Conservation (phyloP, 2,113 vertebrate species). For the Vanacampus margaritifer region DNA sequence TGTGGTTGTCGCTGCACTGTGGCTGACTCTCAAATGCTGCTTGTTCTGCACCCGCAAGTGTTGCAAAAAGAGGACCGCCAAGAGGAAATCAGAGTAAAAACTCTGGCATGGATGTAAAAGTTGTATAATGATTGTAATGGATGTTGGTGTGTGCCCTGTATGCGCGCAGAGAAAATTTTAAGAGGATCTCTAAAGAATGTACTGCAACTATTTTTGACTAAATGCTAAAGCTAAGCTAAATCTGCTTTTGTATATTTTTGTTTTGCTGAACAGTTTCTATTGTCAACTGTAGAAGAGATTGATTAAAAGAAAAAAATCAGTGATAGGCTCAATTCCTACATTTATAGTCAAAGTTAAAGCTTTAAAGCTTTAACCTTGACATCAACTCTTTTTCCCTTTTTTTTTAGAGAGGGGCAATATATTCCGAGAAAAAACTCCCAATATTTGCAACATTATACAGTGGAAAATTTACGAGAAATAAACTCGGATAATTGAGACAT, state of each 20-base stretch:
- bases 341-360: too few relatives aligned
- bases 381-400: too few relatives aligned
- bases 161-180: neutral
- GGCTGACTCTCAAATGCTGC: constrained; percentile 76
- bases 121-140: neutral
- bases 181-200: neutral
- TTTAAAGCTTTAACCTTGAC: too few relatives aligned
- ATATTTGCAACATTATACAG: too few relatives aligned
- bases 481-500: too few relatives aligned
- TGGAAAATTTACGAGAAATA: too few relatives aligned
- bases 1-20: constrained; percentile 49
- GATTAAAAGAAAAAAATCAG: neutral
- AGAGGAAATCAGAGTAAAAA: constrained; percentile 65
- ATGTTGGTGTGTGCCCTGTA: neutral
- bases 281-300: neutral
- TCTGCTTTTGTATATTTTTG: neutral
- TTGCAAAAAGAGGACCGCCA: constrained; percentile 30
- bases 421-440: too few relatives aligned
- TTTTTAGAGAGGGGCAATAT: too few relatives aligned
- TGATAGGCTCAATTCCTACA: neutral
- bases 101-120: neutral
- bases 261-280: neutral
- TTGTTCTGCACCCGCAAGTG: constrained; percentile 69
- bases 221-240: neutral
- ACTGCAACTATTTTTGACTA: neutral